phyloP scores from a whole-genome alignment of 2,888 invertebrate species.

The Neoaliturus tenellus region DNA sequence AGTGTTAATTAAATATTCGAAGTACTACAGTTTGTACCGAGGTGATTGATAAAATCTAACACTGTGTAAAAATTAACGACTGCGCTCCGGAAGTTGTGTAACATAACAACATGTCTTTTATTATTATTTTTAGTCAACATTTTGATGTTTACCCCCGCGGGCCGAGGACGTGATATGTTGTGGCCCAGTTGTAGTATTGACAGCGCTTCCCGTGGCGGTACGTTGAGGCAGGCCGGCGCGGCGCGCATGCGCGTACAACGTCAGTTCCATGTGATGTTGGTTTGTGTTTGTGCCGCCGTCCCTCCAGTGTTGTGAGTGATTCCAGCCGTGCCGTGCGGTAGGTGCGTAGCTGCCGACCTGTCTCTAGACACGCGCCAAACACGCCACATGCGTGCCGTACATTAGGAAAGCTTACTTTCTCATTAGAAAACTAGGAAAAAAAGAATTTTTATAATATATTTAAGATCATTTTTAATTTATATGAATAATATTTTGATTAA shows the following conservation, averaged over 20 bases:
- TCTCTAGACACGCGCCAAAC: conserved; percentile 1
- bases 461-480: too few species aligned
- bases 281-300: background rate
- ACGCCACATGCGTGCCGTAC: too few species aligned
- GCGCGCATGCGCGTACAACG: conserved; percentile 29
- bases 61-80: too few species aligned
- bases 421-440: too few species aligned
- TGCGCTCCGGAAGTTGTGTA: too few species aligned
- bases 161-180: background rate
- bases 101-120: too few species aligned
- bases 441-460: too few species aligned
- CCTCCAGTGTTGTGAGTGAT: conserved; percentile 23
- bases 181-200: conserved; percentile 8
- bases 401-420: background rate
- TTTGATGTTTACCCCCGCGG: background rate
- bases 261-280: conserved; percentile 44
- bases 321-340: background rate
- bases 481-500: too few species aligned
- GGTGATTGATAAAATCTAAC: too few species aligned
- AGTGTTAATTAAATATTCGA: too few species aligned
- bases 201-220: background rate
- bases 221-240: conserved; percentile 7
- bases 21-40: too few species aligned
- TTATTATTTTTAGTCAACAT: too few species aligned
- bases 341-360: conserved; percentile 35